Conservation (phyloP, 2,797 vertebrate species). For the Diplodus sargus region DNA sequence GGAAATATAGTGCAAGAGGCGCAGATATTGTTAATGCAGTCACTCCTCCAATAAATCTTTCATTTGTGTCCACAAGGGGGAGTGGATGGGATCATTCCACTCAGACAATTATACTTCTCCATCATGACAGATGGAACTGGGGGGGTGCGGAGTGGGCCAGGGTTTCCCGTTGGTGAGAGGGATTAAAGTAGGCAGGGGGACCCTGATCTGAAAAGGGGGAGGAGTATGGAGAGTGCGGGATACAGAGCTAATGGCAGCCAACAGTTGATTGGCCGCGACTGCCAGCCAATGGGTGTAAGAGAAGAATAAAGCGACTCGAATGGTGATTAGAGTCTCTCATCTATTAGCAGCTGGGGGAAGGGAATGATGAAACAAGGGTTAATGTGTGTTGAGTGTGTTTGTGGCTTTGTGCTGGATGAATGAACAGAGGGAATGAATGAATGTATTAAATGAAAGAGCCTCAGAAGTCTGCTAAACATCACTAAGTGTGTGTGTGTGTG, state of each 20-base stretch:
- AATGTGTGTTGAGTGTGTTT: conserved; percentile 35
- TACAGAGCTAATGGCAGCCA: conserved; percentile 51
- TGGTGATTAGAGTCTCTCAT: conserved; percentile 79
- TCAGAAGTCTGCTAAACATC: neutral
- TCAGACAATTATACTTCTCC: conserved; percentile 37
- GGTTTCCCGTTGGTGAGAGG: conserved; percentile 40
- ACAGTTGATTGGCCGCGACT: conserved; percentile 74
- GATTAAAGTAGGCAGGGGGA: conserved; percentile 53
- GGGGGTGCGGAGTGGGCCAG: conserved; percentile 4
- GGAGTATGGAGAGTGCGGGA: conserved; percentile 23
- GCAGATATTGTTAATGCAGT: conserved; percentile 25
- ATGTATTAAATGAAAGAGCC: conserved; percentile 10
- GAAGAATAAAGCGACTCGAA: conserved; percentile 81
- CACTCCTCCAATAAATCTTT: conserved; percentile 19
- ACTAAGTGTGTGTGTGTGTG: neutral
- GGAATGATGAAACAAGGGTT: conserved; percentile 54
- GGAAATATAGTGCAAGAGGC: conserved; percentile 18
- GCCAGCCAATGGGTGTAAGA: conserved; percentile 70
- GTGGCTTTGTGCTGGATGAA: conserved; percentile 32
- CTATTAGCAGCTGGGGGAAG: conserved; percentile 82
- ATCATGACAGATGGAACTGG: conserved; percentile 63
- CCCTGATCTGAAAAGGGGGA: conserved; percentile 13
- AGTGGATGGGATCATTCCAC: conserved; percentile 7
- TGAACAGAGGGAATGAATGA: conserved; percentile 23
- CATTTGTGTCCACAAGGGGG: conserved; percentile 60